Conservation (phyloP, 2,888 invertebrate species). For the Microctonus hyperodae region DNA sequence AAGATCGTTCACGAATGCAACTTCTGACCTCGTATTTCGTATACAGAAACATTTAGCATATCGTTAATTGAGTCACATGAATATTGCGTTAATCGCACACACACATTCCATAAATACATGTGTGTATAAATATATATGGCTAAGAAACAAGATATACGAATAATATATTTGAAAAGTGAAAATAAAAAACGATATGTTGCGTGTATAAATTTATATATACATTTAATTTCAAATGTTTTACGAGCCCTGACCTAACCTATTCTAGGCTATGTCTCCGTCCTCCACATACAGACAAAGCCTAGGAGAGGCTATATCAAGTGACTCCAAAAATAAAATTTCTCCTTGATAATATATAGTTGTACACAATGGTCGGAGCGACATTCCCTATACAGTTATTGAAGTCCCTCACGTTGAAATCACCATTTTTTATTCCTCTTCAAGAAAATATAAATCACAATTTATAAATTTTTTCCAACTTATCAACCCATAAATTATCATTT, state of each 20-base stretch:
- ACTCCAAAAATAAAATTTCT: slow-evolving; percentile 39
- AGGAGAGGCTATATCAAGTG: slow-evolving; percentile 62
- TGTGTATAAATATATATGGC: not conserved
- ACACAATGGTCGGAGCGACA: slow-evolving; percentile 29
- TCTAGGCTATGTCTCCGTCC: slow-evolving; percentile 62
- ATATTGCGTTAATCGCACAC: slow-evolving; percentile 18
- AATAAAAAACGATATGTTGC: not conserved
- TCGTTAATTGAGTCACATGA: not conserved
- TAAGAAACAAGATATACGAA: too few relatives aligned
- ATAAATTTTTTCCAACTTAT: not conserved
- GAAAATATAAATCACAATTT: not conserved
- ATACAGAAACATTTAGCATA: slow-evolving; percentile 7
- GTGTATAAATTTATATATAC: not conserved
- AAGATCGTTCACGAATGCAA: not conserved
- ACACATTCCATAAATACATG: not conserved
- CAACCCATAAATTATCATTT: not conserved
- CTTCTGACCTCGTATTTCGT: not conserved
- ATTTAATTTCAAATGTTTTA: slow-evolving; percentile 23
- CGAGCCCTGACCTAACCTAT: slow-evolving; percentile 62
- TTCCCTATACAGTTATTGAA: slow-evolving; percentile 44
- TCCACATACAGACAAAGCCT: slow-evolving; percentile 61
- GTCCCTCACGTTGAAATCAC: slow-evolving; percentile 44
- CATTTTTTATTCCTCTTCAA: not conserved
- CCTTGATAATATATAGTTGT: not conserved
- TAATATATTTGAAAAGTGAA: slow-evolving; percentile 5